A percentile compares a stretch with the other conserved stretches of the same genome.
Conservation (phyloP, 2,113 vertebrate species). For the Oceanodroma tethys region DNA sequence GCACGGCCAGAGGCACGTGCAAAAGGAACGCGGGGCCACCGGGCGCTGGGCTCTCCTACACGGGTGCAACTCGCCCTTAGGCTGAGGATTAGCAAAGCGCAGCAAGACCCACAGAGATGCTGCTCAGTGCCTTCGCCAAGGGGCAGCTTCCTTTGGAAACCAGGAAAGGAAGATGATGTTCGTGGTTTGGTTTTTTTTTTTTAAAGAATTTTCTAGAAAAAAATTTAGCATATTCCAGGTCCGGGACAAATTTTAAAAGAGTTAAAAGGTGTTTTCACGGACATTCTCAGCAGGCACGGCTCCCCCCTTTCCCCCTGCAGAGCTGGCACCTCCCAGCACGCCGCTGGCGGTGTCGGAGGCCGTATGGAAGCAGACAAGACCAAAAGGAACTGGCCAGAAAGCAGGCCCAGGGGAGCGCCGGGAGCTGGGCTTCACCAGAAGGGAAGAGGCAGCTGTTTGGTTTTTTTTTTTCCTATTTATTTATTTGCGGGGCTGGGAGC, state of each 20-base stretch:
- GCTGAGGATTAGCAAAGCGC: background rate
- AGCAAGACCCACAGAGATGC: background rate
- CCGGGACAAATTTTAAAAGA: background rate
- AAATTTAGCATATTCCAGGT: background rate
- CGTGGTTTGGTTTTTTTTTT: accelerated
- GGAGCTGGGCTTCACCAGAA: background rate
- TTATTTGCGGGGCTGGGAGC: background rate
- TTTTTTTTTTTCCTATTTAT: background rate
- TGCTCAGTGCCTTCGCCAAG: background rate
- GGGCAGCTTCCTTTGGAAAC: background rate
- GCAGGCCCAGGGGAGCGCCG: background rate
- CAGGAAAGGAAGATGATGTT: background rate
- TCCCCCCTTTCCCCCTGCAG: accelerated
- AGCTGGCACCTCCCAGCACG: background rate
- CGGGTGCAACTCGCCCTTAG: accelerated
- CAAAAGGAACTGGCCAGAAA: background rate
- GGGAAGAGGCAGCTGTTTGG: background rate
- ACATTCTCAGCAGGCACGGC: background rate
- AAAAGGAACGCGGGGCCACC: background rate
- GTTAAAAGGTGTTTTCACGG: background rate
- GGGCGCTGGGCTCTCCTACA: background rate
- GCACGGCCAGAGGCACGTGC: background rate
- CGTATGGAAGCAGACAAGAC: background rate
- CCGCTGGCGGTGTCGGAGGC: accelerated
- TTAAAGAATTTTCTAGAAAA: background rate